Base-by-base conservation (phyloP, 2,797 vertebrate genomes). In the Alauda arvensis region DNA sequence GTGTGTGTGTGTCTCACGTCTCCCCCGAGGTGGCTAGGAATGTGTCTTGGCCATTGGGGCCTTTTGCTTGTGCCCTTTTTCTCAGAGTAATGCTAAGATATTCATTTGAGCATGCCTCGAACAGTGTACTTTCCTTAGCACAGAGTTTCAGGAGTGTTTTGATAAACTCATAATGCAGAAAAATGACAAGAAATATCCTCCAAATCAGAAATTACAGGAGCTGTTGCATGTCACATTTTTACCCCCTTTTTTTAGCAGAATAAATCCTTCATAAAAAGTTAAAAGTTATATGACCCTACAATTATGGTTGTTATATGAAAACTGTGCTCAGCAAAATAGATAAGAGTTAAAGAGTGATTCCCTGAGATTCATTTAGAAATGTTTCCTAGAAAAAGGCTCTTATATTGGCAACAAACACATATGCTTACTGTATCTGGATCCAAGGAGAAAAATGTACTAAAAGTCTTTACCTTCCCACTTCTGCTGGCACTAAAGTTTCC, bases 1-100 rank as follows among this genome's bases (percentile, higher is more conserved):
- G 4, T 12, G 40, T 24, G 5, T 11, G 4, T 12, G 5, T 2
- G 0, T 26, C 39, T 61, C 40, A 15, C 0, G 4, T 18, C 26
- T 51, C 25, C 45, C 18, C 52, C 7, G 51, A 69, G 37, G 25
- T 34, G 48, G 45, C 26, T 13, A 28, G 23, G 34, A 87, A 87
- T 10, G 12, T 14, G 14, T 21, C 69, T 49, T 8, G 3, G 29
- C 9, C 37, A 48, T 0, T 2, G 2, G n/a, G 10, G 20, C 23
- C 23, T 83, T 61, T 61, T 21, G 25, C 6, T 52, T 52, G 20
- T 20, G n/a, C 21, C n/a, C 11, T 57, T 7, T 15, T 84, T 59
- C 57, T 61, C 33, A 53, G 15, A 82, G 56, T 56, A 86, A 63
- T 11, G 11, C 39, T 49, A 21, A 48, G 9, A 37, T 33, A 6